Conservation (phyloP, 2,113 vertebrate genomes). For the Chaetorhynchus papuensis region DNA sequence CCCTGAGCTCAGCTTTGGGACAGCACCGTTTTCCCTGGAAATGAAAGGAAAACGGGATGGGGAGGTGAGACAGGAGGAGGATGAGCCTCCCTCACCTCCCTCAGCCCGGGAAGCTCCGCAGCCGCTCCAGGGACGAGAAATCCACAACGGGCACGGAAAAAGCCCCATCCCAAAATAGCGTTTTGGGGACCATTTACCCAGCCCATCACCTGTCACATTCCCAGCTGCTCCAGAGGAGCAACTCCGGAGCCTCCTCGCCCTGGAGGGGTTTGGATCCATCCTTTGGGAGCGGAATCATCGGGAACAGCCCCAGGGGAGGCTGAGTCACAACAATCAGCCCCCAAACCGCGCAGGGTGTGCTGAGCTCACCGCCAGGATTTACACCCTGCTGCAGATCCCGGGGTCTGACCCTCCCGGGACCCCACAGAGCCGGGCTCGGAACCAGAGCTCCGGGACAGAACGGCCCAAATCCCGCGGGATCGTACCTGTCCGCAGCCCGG, state of each 20-base stretch:
- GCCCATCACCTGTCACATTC: slow-evolving; percentile 12
- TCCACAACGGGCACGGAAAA: neutral
- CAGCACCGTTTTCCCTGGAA: neutral
- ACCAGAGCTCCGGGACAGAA: slow-evolving; percentile 28
- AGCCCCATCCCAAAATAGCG: slow-evolving; percentile 1
- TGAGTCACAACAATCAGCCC: neutral
- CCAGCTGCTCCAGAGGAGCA: neutral
- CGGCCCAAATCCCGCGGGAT: neutral
- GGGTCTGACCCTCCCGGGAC: slow-evolving; percentile 65
- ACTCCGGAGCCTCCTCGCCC: neutral
- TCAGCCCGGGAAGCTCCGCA: fast-evolving
- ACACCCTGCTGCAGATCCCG: slow-evolving; percentile 62
- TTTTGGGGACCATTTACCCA: neutral
- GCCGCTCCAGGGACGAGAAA: neutral
- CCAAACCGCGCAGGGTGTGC: neutral
- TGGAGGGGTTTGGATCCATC: neutral
- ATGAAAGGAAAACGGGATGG: fast-evolving
- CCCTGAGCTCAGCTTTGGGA: neutral
- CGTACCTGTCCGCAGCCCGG: slow-evolving; percentile 97
- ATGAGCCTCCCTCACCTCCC: fast-evolving
- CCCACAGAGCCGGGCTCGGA: neutral
- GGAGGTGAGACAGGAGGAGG: fast-evolving
- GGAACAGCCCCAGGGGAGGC: neutral
- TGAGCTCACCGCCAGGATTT: slow-evolving; percentile 62
- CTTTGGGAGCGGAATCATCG: fast-evolving